Evolutionary conservation across 1,140 invertebrate species (phyloP).

Genomic region (Bombus affinis): DNA sequence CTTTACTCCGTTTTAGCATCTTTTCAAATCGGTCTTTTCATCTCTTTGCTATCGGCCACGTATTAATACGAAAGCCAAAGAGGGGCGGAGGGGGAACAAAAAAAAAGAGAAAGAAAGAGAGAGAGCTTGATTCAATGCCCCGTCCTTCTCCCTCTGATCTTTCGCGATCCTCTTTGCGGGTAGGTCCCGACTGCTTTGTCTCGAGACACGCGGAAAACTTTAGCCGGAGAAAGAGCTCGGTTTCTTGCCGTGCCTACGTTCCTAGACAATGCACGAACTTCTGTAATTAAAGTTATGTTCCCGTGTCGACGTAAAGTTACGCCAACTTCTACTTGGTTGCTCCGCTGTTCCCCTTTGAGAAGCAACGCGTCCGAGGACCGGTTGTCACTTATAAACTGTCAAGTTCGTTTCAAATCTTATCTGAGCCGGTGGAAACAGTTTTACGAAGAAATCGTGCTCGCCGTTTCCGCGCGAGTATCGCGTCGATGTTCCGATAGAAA

Average conservation of each 20-base stretch:
- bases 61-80: constrained; percentile 20
- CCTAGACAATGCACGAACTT: constrained; percentile 76
- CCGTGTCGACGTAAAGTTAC: constrained; percentile 70
- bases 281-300: constrained; percentile 77
- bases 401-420: constrained; percentile 49
- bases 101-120: neutral
- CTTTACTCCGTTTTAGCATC: neutral
- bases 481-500: neutral
- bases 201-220: constrained; percentile 67
- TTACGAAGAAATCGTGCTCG: neutral
- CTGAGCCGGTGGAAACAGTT: constrained; percentile 25
- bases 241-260: constrained; percentile 68
- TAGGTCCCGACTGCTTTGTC: constrained; percentile 27
- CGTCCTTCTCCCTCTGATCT: constrained; percentile 10
- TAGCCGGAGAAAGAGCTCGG: constrained; percentile 69
- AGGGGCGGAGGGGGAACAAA: neutral
- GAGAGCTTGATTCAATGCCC: neutral
- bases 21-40: neutral
- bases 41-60: neutral
- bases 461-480: neutral
- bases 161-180: constrained; percentile 5
- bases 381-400: constrained; percentile 52
- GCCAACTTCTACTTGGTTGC: constrained; percentile 59
- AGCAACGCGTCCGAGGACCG: constrained; percentile 27
- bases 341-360: neutral